Conservation (phyloP, 2,113 vertebrate species). For the Anseranas semipalmata region DNA sequence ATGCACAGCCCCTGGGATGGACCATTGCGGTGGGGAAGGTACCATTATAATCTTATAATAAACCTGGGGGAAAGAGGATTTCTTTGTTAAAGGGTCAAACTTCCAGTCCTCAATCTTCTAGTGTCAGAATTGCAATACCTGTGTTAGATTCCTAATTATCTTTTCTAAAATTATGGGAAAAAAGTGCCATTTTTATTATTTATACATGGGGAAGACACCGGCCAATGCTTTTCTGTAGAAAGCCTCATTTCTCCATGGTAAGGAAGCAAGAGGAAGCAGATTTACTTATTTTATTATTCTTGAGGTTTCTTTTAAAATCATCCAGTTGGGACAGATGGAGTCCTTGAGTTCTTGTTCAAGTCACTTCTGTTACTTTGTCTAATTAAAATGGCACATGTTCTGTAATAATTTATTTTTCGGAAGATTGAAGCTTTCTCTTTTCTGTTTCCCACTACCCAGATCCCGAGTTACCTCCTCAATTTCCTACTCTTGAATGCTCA, state of each 20-base stretch:
- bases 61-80: background rate
- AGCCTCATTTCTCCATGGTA: background rate
- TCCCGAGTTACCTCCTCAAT: background rate
- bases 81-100: too few species aligned
- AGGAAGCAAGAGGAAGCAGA: background rate
- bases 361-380: background rate
- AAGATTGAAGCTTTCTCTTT: background rate
- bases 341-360: background rate
- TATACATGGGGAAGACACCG: background rate
- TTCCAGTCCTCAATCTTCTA: too few species aligned
- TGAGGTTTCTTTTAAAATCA: background rate
- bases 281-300: background rate
- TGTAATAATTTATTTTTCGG: background rate
- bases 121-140: background rate
- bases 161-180: background rate
- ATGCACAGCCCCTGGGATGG: too few species aligned
- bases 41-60: too few species aligned
- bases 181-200: background rate
- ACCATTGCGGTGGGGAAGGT: too few species aligned
- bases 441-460: background rate
- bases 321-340: background rate
- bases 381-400: background rate
- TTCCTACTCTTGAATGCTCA: background rate
- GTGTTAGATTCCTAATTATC: background rate
- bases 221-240: background rate